Conservation (phyloP, 2,888 invertebrate species). For the Hetaerina titia region DNA sequence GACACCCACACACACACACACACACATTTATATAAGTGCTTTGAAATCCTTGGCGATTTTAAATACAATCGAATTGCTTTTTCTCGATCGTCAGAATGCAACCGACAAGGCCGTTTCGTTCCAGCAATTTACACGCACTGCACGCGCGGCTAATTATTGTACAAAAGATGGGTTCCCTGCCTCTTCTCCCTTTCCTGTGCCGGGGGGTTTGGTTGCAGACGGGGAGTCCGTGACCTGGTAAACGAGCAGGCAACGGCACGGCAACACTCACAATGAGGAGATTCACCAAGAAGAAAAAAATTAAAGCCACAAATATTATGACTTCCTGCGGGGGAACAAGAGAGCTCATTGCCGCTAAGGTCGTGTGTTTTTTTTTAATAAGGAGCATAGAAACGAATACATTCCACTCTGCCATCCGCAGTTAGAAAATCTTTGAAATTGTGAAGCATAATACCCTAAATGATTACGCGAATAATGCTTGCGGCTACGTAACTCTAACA, state of each 20-base stretch:
- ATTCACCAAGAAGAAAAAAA: not conserved
- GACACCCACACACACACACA: not conserved
- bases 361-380: not conserved
- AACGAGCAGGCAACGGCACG: slow-evolving; percentile 14
- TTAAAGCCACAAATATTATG: not conserved
- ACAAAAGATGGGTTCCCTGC: not conserved
- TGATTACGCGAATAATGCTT: too few species aligned
- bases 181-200: not conserved
- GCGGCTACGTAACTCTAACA: too few species aligned
- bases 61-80: slow-evolving; percentile 8
- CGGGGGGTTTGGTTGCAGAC: not conserved
- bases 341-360: not conserved
- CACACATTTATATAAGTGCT: too few species aligned
- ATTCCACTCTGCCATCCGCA: not conserved
- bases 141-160: slow-evolving; percentile 32
- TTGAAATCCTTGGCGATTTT: not conserved
- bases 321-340: not conserved
- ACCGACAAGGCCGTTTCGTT: not conserved
- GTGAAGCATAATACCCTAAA: not conserved
- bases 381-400: not conserved
- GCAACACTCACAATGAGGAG: not conserved
- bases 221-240: slow-evolving; percentile 10
- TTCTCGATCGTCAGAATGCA: slow-evolving; percentile 3
- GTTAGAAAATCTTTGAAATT: not conserved
- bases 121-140: not conserved